Evolutionary conservation across 2,888 invertebrate species (phyloP).

Genomic region (Agrypnus murinus): DNA sequence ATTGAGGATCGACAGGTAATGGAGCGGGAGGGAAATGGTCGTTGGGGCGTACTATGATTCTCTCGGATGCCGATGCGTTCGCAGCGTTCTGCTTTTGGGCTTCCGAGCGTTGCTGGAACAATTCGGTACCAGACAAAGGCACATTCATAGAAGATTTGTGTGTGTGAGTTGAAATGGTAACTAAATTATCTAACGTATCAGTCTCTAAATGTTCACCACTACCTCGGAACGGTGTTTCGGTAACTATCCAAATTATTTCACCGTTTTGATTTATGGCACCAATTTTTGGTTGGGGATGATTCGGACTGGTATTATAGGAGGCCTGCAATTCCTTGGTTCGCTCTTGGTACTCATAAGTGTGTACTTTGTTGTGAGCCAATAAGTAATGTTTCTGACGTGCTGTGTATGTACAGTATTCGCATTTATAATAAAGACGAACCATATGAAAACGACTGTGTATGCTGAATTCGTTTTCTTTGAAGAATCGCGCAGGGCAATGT

Average conservation of each 20-base stretch:
- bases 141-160: constrained; percentile 68
- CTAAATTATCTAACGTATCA: constrained; percentile 53
- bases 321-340: constrained; percentile 81
- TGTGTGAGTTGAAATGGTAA: constrained; percentile 48
- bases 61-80: constrained; percentile 62
- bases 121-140: constrained; percentile 79
- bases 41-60: constrained; percentile 73
- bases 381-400: constrained; percentile 82
- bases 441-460: constrained; percentile 84
- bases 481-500: constrained; percentile 89
- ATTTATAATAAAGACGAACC: constrained; percentile 78
- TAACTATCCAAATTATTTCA: constrained; percentile 72
- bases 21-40: constrained; percentile 73
- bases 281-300: constrained; percentile 78
- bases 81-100: constrained; percentile 73
- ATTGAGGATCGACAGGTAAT: constrained; percentile 78
- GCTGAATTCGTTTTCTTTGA: constrained; percentile 82
- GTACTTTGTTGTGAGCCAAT: constrained; percentile 80
- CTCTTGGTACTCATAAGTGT: constrained; percentile 86
- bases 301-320: constrained; percentile 78
- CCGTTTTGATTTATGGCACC: constrained; percentile 63
- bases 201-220: constrained; percentile 56
- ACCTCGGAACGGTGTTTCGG: constrained; percentile 59
- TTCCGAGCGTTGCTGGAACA: constrained; percentile 79
- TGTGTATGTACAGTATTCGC: constrained; percentile 86